Evolutionary conservation across 2,888 invertebrate genomes (phyloP).

Genomic region (Harpagoxenus sublaevis): DNA sequence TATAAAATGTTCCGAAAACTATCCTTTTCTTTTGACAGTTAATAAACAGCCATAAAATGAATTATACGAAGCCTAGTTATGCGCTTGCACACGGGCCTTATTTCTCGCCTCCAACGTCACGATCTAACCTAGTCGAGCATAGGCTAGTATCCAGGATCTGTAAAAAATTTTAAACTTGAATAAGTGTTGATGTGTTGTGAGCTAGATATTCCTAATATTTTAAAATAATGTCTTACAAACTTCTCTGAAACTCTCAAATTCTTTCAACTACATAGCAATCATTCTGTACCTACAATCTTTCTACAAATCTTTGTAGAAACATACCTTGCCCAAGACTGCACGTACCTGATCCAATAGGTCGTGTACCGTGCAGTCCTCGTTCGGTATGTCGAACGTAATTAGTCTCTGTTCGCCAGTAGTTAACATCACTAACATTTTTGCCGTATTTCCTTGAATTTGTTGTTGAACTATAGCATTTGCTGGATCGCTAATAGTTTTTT

Average conservation of each 20-base stretch:
- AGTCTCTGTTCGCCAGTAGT: constrained; percentile 93
- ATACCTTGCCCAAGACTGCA: constrained; percentile 27
- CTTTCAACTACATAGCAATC: neutral
- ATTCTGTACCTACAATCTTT: constrained; percentile 13
- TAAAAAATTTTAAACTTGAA: neutral
- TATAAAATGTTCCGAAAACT: too few relatives aligned
- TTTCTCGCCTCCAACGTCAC: too few relatives aligned
- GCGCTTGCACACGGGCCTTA: too few relatives aligned
- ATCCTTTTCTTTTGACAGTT: too few relatives aligned
- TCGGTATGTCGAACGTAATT: constrained; percentile 93
- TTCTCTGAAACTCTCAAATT: neutral
- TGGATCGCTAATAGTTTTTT: constrained; percentile 79
- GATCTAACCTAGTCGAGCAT: too few relatives aligned
- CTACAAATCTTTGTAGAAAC: constrained; percentile 32
- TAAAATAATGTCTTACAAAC: neutral
- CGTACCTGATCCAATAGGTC: constrained; percentile 93
- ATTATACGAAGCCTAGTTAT: too few relatives aligned
- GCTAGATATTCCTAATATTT: constrained; percentile 10
- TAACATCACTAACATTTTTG: constrained; percentile 93
- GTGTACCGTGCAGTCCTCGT: constrained; percentile 93
- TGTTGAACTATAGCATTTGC: constrained; percentile 73
- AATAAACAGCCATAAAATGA: too few relatives aligned
- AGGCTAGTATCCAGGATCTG: too few relatives aligned
- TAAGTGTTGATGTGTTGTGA: neutral
- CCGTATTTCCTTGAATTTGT: constrained; percentile 87